phyloP scores from a whole-genome alignment of 1,140 invertebrate genomes.

The Venustaconcha ellipsiformis region DNA sequence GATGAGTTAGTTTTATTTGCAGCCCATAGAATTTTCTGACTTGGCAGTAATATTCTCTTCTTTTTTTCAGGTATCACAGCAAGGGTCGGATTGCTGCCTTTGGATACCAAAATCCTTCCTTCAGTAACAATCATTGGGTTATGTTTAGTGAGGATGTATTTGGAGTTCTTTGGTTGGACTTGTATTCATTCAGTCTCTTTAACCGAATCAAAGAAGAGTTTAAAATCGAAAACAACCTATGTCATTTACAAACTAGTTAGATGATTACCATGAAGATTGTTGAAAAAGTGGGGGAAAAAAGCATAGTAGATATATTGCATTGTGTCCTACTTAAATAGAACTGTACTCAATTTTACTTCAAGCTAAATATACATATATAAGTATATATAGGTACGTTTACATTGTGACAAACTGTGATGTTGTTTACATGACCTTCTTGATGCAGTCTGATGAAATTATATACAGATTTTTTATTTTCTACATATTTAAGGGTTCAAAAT shows the following conservation, averaged over 20 bases:
- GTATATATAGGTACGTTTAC: too few relatives aligned
- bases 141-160: constrained; percentile 60
- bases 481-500: too few relatives aligned
- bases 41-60: not conserved
- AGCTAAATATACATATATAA: too few relatives aligned
- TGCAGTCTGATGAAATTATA: too few relatives aligned
- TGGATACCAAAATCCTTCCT: constrained; percentile 49
- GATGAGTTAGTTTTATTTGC: not conserved
- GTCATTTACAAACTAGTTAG: not conserved
- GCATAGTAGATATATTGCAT: too few relatives aligned
- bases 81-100: constrained; percentile 54
- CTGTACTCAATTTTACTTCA: too few relatives aligned
- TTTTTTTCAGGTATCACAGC: constrained; percentile 48
- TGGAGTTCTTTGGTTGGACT: constrained; percentile 60
- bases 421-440: too few relatives aligned
- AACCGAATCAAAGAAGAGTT: constrained; percentile 19
- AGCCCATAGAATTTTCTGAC: not conserved
- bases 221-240: not conserved
- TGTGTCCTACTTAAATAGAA: too few relatives aligned
- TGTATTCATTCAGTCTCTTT: constrained; percentile 32
- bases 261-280: too few relatives aligned
- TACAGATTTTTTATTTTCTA: too few relatives aligned
- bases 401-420: too few relatives aligned
- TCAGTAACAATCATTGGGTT: constrained; percentile 51
- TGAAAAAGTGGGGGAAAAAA: too few relatives aligned